A percentile compares a stretch with the other conserved stretches of the same genome.
Conservation (phyloP, 1,140 invertebrate species). For the Aphelenchoides besseyi region DNA sequence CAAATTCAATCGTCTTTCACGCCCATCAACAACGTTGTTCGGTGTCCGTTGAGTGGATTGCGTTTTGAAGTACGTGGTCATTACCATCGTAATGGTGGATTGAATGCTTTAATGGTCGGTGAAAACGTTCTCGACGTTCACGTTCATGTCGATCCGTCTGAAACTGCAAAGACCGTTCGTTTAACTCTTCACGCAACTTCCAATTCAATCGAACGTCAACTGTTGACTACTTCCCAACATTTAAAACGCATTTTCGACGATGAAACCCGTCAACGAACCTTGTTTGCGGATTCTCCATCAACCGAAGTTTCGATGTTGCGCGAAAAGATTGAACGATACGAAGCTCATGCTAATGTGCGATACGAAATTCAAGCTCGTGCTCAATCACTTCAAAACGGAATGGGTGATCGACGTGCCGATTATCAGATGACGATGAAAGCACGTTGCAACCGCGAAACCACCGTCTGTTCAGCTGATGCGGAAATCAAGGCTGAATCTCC, state of each 20-base stretch:
- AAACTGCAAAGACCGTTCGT: background rate
- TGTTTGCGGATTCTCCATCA: background rate
- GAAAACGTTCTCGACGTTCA: conserved; percentile 30
- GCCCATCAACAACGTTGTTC: background rate
- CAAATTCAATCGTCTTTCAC: conserved; percentile 6
- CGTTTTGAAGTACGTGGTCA: conserved; percentile 20
- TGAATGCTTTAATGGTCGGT: conserved; percentile 1
- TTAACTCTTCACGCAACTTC: background rate
- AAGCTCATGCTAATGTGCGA: background rate
- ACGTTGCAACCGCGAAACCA: background rate
- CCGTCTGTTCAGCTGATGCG: background rate
- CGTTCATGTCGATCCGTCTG: conserved; percentile 4
- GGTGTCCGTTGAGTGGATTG: conserved; percentile 16
- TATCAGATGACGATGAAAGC: background rate
- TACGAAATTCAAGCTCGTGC: background rate
- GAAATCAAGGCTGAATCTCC: background rate
- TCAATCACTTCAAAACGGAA: background rate
- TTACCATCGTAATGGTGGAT: conserved; percentile 2
- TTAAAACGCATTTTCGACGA: conserved; percentile 23
- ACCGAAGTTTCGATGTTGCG: background rate
- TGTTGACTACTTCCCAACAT: background rate
- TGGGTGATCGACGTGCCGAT: background rate
- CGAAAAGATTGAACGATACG: background rate
- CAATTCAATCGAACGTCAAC: background rate
- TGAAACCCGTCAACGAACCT: background rate